Evolutionary conservation across 2,113 vertebrate species (phyloP).

Genomic region (Myrmecobius fasciatus): DNA sequence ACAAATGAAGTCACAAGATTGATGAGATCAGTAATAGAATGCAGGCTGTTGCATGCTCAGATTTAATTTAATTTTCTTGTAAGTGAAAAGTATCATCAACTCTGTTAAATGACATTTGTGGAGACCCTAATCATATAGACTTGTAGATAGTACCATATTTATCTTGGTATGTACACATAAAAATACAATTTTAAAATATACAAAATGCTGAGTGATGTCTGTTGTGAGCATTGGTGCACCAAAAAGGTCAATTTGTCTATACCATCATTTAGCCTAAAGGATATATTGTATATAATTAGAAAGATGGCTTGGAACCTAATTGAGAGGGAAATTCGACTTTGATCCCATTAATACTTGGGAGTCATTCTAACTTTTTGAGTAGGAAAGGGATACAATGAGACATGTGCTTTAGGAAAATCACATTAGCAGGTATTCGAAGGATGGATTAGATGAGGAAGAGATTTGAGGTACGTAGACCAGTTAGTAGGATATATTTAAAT

Average conservation of each 20-base stretch:
- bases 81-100: conserved; percentile 1
- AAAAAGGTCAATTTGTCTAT: not conserved
- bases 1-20: conserved; percentile 22
- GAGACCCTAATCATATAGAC: not conserved
- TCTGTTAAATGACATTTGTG: conserved; percentile 33
- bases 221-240: not conserved
- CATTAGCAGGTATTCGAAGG: not conserved
- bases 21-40: conserved; percentile 20
- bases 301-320: not conserved
- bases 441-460: not conserved
- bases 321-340: not conserved
- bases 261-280: not conserved
- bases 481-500: not conserved
- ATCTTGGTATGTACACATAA: not conserved
- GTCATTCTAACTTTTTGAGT: not conserved
- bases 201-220: not conserved
- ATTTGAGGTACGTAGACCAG: not conserved
- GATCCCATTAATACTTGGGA: not conserved
- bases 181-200: not conserved
- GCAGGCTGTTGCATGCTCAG: conserved; percentile 18
- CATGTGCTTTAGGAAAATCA: not conserved
- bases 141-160: not conserved
- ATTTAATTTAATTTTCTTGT: conserved; percentile 27
- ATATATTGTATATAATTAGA: not conserved
- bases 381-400: not conserved